These are phyloP conservation scores for Bilobella aurantiaca DNA, from an alignment of 1,140 invertebrate species.

Conservation along the genomic window DNA sequence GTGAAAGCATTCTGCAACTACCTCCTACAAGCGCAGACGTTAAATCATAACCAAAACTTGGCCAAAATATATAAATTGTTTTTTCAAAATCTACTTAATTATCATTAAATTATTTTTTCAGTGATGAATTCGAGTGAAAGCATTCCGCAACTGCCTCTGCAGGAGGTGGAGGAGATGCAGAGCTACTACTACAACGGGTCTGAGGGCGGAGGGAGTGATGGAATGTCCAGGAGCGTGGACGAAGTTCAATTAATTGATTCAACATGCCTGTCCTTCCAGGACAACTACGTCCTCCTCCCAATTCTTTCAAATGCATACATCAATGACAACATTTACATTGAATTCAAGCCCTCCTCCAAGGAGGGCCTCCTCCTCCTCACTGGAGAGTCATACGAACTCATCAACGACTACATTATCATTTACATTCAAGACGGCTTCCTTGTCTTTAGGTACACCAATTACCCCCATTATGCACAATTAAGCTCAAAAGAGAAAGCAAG, in stretches of 20 bases:
- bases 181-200: not conserved
- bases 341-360: not conserved
- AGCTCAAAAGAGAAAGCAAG: too few relatives aligned
- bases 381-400: not conserved
- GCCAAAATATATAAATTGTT: too few relatives aligned
- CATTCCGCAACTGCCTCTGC: not conserved
- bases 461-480: too few relatives aligned
- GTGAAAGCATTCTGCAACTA: not conserved
- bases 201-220: not conserved
- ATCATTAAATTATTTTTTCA: not conserved
- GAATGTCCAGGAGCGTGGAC: not conserved
- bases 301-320: constrained; percentile 7
- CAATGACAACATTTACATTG: constrained; percentile 3
- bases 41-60: too few relatives aligned
- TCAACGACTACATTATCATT: constrained; percentile 2
- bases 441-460: not conserved
- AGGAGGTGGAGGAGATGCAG: not conserved
- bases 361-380: not conserved
- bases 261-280: not conserved
- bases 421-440: not conserved
- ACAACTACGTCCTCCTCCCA: not conserved
- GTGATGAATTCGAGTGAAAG: not conserved
- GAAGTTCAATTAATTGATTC: constrained; percentile 2
- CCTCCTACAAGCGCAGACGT: too few relatives aligned
- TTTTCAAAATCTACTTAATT: too few relatives aligned